Conservation (phyloP, 2,113 vertebrate genomes). For the Zootoca vivipara region DNA sequence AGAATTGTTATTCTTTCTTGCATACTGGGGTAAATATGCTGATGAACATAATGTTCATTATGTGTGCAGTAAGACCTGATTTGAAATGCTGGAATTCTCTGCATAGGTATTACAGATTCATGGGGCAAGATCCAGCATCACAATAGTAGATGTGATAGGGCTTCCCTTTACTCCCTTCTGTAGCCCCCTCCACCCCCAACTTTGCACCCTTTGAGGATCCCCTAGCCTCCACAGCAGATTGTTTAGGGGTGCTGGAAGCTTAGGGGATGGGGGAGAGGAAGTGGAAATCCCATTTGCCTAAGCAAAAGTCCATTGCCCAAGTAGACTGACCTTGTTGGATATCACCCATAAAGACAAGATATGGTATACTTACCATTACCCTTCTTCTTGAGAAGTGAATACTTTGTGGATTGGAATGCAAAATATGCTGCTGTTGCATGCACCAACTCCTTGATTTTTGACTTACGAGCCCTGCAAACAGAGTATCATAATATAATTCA, state of each 20-base stretch:
- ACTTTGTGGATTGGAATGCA: background rate
- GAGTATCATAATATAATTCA: background rate
- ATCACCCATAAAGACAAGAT: background rate
- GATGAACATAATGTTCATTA: background rate
- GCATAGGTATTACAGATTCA: fast-evolving
- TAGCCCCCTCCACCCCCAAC: no score
- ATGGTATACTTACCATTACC: background rate
- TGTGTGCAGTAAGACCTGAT: background rate
- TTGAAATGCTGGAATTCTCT: background rate
- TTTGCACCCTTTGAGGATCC: no score
- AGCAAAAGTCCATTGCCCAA: no score
- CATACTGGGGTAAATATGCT: background rate
- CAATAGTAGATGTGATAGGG: no score
- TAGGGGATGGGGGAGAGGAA: no score
- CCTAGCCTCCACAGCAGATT: no score
- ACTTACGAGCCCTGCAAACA: background rate
- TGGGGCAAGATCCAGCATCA: fast-evolving
- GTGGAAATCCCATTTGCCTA: no score
- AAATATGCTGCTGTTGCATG: background rate
- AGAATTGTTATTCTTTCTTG: no score
- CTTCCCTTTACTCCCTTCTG: no score
- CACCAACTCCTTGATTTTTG: background rate
- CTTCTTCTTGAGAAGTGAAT: background rate
- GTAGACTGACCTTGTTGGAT: no score
- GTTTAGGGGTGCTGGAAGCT: no score